Evolutionary conservation across 1,140 invertebrate genomes (phyloP).

Genomic region (Oscheius sp.): DNA sequence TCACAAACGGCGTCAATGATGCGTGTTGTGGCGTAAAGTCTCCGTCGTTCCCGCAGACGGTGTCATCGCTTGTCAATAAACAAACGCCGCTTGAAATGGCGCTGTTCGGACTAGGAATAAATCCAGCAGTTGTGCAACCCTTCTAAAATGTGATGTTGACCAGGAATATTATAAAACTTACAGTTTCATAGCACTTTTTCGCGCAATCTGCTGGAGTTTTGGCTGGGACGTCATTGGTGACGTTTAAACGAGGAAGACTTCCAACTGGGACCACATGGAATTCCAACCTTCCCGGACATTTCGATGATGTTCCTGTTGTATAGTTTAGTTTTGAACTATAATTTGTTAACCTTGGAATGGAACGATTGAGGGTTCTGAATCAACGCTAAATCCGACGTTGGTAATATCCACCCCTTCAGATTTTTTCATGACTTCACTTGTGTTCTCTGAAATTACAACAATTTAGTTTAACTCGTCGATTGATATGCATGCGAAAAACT

Average conservation of each 20-base stretch:
- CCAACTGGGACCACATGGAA: constrained; percentile 56
- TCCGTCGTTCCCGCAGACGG: constrained; percentile 28
- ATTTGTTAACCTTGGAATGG: too few relatives aligned
- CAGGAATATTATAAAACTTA: constrained; percentile 21
- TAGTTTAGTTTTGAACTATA: too few relatives aligned
- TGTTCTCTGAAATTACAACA: too few relatives aligned
- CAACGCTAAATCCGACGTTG: too few relatives aligned
- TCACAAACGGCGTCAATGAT: constrained; percentile 55
- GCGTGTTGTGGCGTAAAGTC: constrained; percentile 55
- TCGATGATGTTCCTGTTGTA: constrained; percentile 48
- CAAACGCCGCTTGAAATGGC: constrained; percentile 53
- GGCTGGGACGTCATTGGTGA: constrained; percentile 60
- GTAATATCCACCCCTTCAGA: too few relatives aligned
- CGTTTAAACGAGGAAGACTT: constrained; percentile 52
- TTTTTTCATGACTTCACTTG: too few relatives aligned
- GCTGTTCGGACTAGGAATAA: constrained; percentile 53
- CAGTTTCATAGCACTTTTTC: constrained; percentile 55
- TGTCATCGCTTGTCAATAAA: constrained; percentile 51
- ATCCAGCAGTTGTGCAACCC: constrained; percentile 54
- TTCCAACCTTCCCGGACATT: constrained; percentile 54
- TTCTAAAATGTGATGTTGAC: constrained; percentile 43
- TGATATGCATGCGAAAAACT: too few relatives aligned
- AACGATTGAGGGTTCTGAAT: too few relatives aligned
- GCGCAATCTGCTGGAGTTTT: constrained; percentile 58
- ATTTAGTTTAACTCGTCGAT: too few relatives aligned